Evolutionary conservation across 2,888 invertebrate species (phyloP), one percentile per base, ranked within the genome.

Genomic region (Allolobophora icterica): DNA sequence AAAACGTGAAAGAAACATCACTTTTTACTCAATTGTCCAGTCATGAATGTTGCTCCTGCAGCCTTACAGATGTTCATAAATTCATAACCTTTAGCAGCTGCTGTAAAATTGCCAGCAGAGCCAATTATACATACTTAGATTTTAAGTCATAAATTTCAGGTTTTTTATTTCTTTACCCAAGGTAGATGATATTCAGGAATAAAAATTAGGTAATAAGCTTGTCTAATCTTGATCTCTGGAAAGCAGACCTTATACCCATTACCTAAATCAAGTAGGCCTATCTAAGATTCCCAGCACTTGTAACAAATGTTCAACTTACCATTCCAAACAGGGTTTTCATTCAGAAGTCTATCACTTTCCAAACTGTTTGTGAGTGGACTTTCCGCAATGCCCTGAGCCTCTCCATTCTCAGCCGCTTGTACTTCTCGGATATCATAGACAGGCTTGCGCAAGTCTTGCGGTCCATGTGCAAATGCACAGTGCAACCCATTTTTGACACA

Each of bases 241-340:
- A 71, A 71, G 8, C n/a, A 71, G n/a, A 6, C n/a, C 71, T 71
- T n/a, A 71, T 11, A 11, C 17, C 15, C 30, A n/a, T n/a, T 71
- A 11, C n/a, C 71, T 11, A 71, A n/a, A n/a, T n/a, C 71, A 71
- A 71, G n/a, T n/a, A n/a, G n/a, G n/a, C n/a, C n/a, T n/a, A 71
- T 71, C 71, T 71, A 71, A 71, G 71, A 71, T 34, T 38, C 35
- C 35, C 2, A 34, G 87, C 24, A 34, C 87, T 24, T 87, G 87
- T 87, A 24, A 87, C 35, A 87, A 30, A 87, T 0, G 11, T 35
- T 87, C 87, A 35, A 87, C 87, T 87, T 95, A 97, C 97, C 97
- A 97, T 99, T 99, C 99, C 99, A 99, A 95, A 98, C 98, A 19
- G 99, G 99, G 96, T 99, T 99, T 96, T 99, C 99, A 96, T 98